Evolutionary conservation across 2,113 vertebrate species (phyloP), one percentile per base, ranked within the genome.

Genomic region (Hippocampus guttulatus): DNA sequence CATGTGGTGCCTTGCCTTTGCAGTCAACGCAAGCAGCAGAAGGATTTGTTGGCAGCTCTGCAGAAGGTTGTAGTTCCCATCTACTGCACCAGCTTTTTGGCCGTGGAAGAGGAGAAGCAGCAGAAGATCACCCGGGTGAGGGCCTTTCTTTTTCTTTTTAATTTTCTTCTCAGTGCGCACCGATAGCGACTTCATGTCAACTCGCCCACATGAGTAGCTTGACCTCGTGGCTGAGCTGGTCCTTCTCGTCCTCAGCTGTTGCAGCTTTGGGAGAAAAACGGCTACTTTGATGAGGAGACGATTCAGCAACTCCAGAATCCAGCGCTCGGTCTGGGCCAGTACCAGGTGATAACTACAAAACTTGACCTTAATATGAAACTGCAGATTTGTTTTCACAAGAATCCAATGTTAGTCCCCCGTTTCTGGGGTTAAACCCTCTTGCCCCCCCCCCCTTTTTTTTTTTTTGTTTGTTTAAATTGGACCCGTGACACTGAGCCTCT

Each of bases 51-150:
- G 83, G 95, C 96, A 3, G 95, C 97, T 0, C 81, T 99, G n/a
- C 96, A 99, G 87, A 98, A 98, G 82, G 97, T 99, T 18, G 97
- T 99, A 57, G 97, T 99, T 67, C 97, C 97, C 64, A 98, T 99
- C 75, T 99, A 98, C 84, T 98, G 96, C 83, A 99, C 97, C 81
- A 98, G 96, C 84, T 98, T 99, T 75, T 85, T 98, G 69, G 95
- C 96, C 0, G 97, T 98, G 75, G 97, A 99, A 80, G 97, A 98
- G 64, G 97, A 98, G 78, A 99, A 99, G 69, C 97, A 98, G 75
- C 97, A 99, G 91, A 99, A 98, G 82, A 98, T 99, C 14, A 96
- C 95, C 41, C 88, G 96, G 89, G 97, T 98, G 82, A 81, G 43
- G 18, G 30, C 2, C 14, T 20, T 21, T 20, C 1, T 51, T 55